Evolutionary conservation across 2,797 vertebrate genomes (phyloP), one percentile per base, ranked within the genome.

Genomic region (Lateolabrax maculatus): DNA sequence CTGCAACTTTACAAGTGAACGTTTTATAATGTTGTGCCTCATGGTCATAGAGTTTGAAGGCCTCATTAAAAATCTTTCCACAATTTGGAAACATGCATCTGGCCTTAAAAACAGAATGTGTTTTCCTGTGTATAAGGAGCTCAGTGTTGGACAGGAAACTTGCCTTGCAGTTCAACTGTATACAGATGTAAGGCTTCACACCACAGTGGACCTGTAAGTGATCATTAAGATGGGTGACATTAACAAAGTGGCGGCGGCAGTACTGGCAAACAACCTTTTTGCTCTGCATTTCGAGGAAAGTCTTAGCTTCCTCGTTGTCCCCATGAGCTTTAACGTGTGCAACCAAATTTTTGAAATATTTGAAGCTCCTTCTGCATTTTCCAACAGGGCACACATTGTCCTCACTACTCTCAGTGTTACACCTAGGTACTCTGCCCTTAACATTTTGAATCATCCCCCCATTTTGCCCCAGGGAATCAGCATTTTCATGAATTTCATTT

Each of bases 251-350:
- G 36, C 98, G 95, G 12, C 98, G 96, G 87, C 98, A 99, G 94
- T 98, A 99, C 93, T 99, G 98, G 87, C 98, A 99, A 90, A 98
- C 96, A 19, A 99, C 98, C 90, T 99, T 99, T 86, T 98, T 98
- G 90, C 95, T 97, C 82, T 97, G 97, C 96, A 99, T 97, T 93
- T 99, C 97, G 48, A 99, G 97, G 80, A 97, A 99, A 52, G 96
- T 96, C 79, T 96, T 97, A 0, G 98, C 98, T 88, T 99, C 98
- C 77, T 98, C 97, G 0, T 96, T 95, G 66, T 99, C 96, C 25
- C 97, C 96, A 37, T 99, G 98, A 68, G 94, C 96, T 81, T 96
- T 98, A 18, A 97, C 97, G 0, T 99, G 98, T 55, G 98, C 96
- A 81, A 99, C 95, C 43, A 99, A 95, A 83, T 99, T 99, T 92